Evolutionary conservation across 64 coral and sea anemone species (phyloP), one percentile per base, ranked within the genome.

Genomic region (Catalaphyllia jardinei): DNA sequence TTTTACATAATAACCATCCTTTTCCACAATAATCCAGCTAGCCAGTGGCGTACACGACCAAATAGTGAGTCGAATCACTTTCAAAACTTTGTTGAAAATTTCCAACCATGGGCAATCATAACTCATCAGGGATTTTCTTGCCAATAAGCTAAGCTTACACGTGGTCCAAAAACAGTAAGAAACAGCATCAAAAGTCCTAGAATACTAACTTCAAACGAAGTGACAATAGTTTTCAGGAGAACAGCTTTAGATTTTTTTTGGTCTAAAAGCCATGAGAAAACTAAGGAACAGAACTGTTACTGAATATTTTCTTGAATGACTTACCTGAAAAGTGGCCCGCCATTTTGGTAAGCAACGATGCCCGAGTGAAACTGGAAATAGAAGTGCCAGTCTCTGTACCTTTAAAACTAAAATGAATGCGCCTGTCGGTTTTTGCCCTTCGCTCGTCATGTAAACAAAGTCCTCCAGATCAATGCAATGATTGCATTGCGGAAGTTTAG

Each of bases 291-390:
- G 22, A 13, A 29, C 46, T 46, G 20, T 51, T 2, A 9, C 14
- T 4, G 62, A 65, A 67, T 62, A 22, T 31, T 28, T 5, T 5
- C 64, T 59, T 24, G 24, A 29, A 25, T 19, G 9, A 31, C 83
- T 82, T 38, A 96, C 94, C 94, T 96, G 94, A 96, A 69, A 96
- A 96, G 73, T 96, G 94, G 57, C 94, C 94, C 81, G 94, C 94
- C 94, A 96, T 96, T 71, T 90, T 96, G 94, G 75, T n/a, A 3
- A 72, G 30, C 15, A 71, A 17, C 20, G 30, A 24, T 13, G 13
- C 22, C 6, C 33, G 63, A 77, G 10, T 8, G 20, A 50, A 51
- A 71, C 81, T 85, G 39, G 63, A 85, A 85, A 46, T 71, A 85
- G 81, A 71, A 85, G 81, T 71, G 18, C 81, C 62, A 85, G 46